A percentile compares a stretch with the other conserved stretches of the same genome.
These are phyloP conservation scores for Uloborus diversus DNA, from an alignment of 1,140 invertebrate genomes.

Conservation along the genomic window DNA sequence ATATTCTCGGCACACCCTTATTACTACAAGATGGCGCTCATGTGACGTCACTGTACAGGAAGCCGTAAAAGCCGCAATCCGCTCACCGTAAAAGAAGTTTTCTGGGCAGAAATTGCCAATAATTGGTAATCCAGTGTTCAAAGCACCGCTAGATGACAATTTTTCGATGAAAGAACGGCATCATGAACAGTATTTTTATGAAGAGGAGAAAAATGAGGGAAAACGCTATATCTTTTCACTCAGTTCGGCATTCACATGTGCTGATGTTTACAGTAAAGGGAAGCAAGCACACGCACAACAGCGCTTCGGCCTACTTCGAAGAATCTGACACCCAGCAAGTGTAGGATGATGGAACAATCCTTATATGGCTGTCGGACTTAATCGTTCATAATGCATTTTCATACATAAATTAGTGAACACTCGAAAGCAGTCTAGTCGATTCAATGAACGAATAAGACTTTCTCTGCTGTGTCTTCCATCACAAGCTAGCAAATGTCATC, in stretches of 20 bases:
- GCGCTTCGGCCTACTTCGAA: constrained; percentile 46
- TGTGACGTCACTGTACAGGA: constrained; percentile 53
- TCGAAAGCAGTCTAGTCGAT: too few relatives aligned
- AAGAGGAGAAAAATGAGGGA: neutral
- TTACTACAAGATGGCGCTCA: constrained; percentile 54
- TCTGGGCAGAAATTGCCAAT: constrained; percentile 10
- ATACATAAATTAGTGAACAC: neutral
- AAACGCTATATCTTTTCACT: too few relatives aligned
- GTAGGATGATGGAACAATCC: constrained; percentile 30
- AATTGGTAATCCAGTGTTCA: neutral
- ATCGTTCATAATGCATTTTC: constrained; percentile 27
- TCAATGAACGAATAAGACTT: too few relatives aligned
- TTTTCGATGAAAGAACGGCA: neutral
- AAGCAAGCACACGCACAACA: neutral
- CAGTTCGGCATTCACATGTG: constrained; percentile 18
- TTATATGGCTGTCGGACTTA: constrained; percentile 36
- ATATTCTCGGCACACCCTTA: constrained; percentile 44
- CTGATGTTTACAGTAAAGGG: constrained; percentile 42
- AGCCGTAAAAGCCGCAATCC: constrained; percentile 54
- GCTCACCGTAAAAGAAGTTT: constrained; percentile 13
- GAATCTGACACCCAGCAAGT: constrained; percentile 44
- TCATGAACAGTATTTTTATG: neutral
- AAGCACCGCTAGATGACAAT: neutral
- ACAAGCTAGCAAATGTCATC: too few relatives aligned
- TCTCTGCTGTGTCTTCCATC: too few relatives aligned